Evolutionary conservation across 2,888 invertebrate genomes (phyloP).

Genomic region (Hypselothyrea guttata): DNA sequence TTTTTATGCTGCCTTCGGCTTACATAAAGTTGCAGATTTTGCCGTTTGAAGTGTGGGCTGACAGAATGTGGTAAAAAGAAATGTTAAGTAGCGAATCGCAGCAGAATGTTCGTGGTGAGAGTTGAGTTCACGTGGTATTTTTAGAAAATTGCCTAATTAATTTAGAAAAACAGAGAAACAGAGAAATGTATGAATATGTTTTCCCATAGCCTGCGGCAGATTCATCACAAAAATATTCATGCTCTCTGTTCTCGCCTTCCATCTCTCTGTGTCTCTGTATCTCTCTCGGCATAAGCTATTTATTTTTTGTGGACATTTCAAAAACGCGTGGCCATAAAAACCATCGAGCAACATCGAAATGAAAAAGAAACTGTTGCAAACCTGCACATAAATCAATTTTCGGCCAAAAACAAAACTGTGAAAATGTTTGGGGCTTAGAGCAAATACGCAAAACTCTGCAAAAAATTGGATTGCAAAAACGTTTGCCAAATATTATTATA

Average conservation of each 20-base stretch:
- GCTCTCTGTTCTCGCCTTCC: constrained; percentile 33
- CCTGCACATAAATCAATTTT: constrained; percentile 36
- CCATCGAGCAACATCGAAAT: constrained; percentile 6
- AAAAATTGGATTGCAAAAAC: constrained; percentile 36
- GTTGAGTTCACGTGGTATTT: constrained; percentile 79
- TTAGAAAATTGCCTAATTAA: constrained; percentile 76
- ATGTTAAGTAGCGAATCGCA: constrained; percentile 59
- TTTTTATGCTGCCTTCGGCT: too few species aligned
- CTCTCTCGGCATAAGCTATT: constrained; percentile 11
- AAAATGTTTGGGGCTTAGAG: constrained; percentile 24
- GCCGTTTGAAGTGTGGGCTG: constrained; percentile 1
- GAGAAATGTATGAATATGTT: constrained; percentile 45
- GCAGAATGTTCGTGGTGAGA: constrained; percentile 43
- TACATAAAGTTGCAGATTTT: too few species aligned
- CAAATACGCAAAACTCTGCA: neutral
- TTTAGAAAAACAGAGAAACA: constrained; percentile 56
- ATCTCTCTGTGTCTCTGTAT: neutral
- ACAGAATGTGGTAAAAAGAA: constrained; percentile 32
- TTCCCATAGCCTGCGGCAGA: constrained; percentile 34
- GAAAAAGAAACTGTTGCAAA: constrained; percentile 7
- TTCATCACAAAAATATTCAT: constrained; percentile 53
- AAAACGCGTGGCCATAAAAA: constrained; percentile 39
- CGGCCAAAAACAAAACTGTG: constrained; percentile 13
- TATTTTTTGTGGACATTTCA: constrained; percentile 42
- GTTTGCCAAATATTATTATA: constrained; percentile 35